phyloP scores from a whole-genome alignment of 2,888 invertebrate genomes.

The Drosophila prolongata region DNA sequence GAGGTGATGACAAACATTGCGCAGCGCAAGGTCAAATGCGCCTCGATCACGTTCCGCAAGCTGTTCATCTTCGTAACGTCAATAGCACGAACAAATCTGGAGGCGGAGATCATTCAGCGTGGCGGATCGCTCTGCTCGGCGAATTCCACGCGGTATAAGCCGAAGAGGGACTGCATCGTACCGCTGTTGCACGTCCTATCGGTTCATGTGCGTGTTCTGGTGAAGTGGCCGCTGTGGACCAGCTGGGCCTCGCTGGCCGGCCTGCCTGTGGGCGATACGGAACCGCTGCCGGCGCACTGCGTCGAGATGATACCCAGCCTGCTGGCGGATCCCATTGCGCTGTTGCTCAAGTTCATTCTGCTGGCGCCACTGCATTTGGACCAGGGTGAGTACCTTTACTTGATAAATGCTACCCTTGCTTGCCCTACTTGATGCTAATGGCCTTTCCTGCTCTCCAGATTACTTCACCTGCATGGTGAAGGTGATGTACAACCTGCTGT shows the following conservation, averaged over 20 bases:
- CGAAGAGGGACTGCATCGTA: conserved; percentile 93
- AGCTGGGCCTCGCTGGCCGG: conserved; percentile 84
- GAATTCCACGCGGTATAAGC: conserved; percentile 88
- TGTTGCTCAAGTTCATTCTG: conserved; percentile 94
- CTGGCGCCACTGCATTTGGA: conserved; percentile 94
- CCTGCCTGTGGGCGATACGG: conserved; percentile 80
- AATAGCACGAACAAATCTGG: conserved; percentile 95
- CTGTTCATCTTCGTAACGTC: conserved; percentile 95
- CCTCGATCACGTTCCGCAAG: conserved; percentile 88
- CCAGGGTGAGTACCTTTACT: conserved; percentile 88
- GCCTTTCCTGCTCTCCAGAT: conserved; percentile 86
- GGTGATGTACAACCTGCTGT: conserved; percentile 94
- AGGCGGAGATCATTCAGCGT: conserved; percentile 95
- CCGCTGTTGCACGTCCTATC: conserved; percentile 95
- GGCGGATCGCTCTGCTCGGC: conserved; percentile 90
- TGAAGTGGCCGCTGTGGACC: conserved; percentile 87
- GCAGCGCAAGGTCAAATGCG: conserved; percentile 90
- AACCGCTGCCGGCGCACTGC: conserved; percentile 83
- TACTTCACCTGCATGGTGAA: conserved; percentile 95
- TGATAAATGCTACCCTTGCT: no score
- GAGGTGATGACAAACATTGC: conserved; percentile 96
- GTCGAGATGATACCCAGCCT: conserved; percentile 90
- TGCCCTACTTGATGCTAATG: neutral
- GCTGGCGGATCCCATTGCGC: conserved; percentile 93
- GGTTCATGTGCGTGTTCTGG: conserved; percentile 91